Evolutionary conservation across 2,113 vertebrate genomes (phyloP), one percentile per base, ranked within the genome.

Genomic region (Menura novaehollandiae): DNA sequence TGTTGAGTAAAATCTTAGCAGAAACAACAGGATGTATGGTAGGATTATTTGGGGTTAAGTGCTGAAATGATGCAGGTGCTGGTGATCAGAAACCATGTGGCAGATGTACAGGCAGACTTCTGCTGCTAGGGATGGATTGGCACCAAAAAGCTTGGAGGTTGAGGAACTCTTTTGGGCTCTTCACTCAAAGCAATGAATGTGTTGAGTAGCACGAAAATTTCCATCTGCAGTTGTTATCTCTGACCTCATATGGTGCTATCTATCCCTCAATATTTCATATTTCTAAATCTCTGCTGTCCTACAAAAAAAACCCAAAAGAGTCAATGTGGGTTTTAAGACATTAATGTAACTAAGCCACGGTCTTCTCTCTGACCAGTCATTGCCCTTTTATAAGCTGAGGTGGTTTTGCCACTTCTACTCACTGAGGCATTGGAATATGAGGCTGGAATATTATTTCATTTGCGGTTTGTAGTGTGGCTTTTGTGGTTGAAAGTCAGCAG

Each of bases 381-480:
- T 39, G n/a, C 27, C 35, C 9, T 19, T 72, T 66, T 81, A 49
- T 58, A 55, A 84, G 46, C 11, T 14, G 66, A 32, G 37, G 33
- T 52, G 27, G 71, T 90, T 68, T 33, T 52, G 43, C 64, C 63
- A 39, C n/a, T n/a, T n/a, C 72, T 72, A n/a, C 35, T 49, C 14
- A 41, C 43, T 30, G 30, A 80, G 46, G 68, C 56, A 41, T 59
- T 55, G 47, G 28, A 55, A 5, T 82, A 69, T 67, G 87, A 67
- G 85, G 69, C 26, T 92, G 80, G 33, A 82, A 64, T 90, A 66
- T 96, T 92, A 86, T 90, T 97, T 96, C 35, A 71, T 93, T 96
- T 96, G 77, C 55, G 44, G 15, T 91, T 87, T 64, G 82, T 56
- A 60, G 66, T 67, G 21, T 88, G 59, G 19, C 49, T 93, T 91